Evolutionary conservation across 2,797 vertebrate genomes (phyloP).

Genomic region (Selene dorsalis): DNA sequence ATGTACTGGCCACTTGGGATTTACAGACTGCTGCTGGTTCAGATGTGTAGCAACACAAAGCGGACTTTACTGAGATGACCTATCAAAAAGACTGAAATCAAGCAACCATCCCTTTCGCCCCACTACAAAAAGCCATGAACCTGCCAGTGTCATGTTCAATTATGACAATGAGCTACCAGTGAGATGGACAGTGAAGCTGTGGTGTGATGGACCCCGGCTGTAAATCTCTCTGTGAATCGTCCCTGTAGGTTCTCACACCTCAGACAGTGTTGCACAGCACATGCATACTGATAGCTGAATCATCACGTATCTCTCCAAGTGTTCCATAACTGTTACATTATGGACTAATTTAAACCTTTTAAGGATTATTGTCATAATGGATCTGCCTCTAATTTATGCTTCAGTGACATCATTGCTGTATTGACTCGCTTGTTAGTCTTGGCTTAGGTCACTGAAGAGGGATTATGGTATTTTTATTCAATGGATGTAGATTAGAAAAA

Average conservation of each 20-base stretch:
- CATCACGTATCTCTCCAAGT: constrained; percentile 58
- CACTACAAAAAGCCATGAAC: constrained; percentile 53
- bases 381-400: constrained; percentile 20
- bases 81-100: constrained; percentile 42
- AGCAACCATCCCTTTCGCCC: constrained; percentile 21
- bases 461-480: neutral
- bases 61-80: constrained; percentile 48
- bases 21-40: constrained; percentile 53
- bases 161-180: constrained; percentile 33
- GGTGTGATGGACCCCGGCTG: constrained; percentile 52
- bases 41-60: constrained; percentile 54
- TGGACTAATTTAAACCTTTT: constrained; percentile 69
- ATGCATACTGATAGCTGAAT: constrained; percentile 39
- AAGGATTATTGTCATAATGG: constrained; percentile 65
- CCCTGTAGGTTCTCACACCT: constrained; percentile 14
- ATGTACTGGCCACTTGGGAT: constrained; percentile 41
- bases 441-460: neutral
- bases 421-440: constrained; percentile 10
- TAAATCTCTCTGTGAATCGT: constrained; percentile 59
- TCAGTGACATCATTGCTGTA: constrained; percentile 15
- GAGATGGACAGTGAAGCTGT: constrained; percentile 37
- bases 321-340: constrained; percentile 69
- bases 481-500: neutral
- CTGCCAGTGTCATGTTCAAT: constrained; percentile 37
- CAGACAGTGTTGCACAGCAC: constrained; percentile 2